phyloP scores from a whole-genome alignment of 1,140 invertebrate species.

The Pogonomyrmex californicus region DNA sequence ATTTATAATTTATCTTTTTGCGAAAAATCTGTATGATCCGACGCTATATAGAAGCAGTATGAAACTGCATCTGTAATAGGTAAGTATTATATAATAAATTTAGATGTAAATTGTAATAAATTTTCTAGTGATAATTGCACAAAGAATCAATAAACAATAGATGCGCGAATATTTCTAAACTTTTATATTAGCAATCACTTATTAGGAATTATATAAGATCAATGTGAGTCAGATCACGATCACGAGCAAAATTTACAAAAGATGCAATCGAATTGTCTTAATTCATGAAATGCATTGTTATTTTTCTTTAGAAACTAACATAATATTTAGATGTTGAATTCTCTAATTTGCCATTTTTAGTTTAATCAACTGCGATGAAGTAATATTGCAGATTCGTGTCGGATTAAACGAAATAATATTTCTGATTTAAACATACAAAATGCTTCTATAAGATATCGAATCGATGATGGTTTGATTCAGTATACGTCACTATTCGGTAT shows the following conservation, averaged over 20 bases:
- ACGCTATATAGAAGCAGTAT: not conserved
- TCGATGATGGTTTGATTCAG: not conserved
- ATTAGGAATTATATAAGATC: no score
- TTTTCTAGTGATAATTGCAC: slow-evolving; percentile 40
- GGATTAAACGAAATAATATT: slow-evolving; percentile 3
- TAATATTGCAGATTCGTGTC: not conserved
- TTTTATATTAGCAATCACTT: not conserved
- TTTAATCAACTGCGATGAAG: not conserved
- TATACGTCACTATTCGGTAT: slow-evolving; percentile 7
- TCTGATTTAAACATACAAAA: not conserved
- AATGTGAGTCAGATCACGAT: no score
- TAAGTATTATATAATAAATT: slow-evolving; percentile 37
- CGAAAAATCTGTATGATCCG: not conserved
- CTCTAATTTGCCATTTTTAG: not conserved
- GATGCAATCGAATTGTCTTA: not conserved
- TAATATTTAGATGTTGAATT: not conserved
- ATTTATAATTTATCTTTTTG: slow-evolving; percentile 20
- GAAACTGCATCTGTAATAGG: slow-evolving; percentile 32
- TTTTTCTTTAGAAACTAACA: not conserved
- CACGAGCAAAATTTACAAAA: no score
- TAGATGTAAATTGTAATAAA: not conserved
- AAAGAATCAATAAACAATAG: slow-evolving; percentile 13
- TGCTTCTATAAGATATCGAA: not conserved
- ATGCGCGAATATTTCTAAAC: not conserved
- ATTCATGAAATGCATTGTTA: not conserved